Evolutionary conservation across 2,888 invertebrate genomes (phyloP), one percentile per base, ranked within the genome.

Genomic region (Eucera pruinosa): DNA sequence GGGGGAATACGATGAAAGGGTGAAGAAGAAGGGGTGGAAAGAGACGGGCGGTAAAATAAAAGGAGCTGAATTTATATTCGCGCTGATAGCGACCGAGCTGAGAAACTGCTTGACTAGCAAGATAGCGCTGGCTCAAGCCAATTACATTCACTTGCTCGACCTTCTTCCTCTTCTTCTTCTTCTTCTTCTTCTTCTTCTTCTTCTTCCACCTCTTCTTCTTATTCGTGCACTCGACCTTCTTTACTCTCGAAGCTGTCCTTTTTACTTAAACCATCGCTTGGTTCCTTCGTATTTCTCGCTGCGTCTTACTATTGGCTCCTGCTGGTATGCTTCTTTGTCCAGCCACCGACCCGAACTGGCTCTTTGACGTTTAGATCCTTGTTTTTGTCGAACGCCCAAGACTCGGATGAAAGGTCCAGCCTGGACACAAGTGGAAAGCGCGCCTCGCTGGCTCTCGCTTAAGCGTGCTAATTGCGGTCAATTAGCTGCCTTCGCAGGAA

Each of bases 51-150:
- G 81, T 70, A 87, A 88, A 89, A 87, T 84, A 90, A 90, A 88
- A 86, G 83, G 81, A 83, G 81, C 69, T 72, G 86, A 90, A 91
- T 91, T 91, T 90, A 90, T 91, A 90, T 90, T 90, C 90, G 86
- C 82, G 87, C 89, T 90, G 89, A 90, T 91, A 91, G 89, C 88
- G 86, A 86, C 78, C 86, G 86, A 87, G 86, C 87, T 87, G 88
- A 89, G 90, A 90, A 90, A 90, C 88, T 90, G 90, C 90, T 90
- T 89, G 90, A 90, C 89, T 88, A 87, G 90, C 87, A 88, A 89
- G 90, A 91, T 90, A 90, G 88, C 87, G 84, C 86, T 82, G 80
- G 86, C 87, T 88, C 87, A 85, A 89, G 89, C 90, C 91, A 91
- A 91, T 91, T 91, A 90, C 89, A 90, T 91, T 91, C 90, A 90